Conservation (phyloP, 2,888 invertebrate genomes). For the Pyrrhosoma nymphula region DNA sequence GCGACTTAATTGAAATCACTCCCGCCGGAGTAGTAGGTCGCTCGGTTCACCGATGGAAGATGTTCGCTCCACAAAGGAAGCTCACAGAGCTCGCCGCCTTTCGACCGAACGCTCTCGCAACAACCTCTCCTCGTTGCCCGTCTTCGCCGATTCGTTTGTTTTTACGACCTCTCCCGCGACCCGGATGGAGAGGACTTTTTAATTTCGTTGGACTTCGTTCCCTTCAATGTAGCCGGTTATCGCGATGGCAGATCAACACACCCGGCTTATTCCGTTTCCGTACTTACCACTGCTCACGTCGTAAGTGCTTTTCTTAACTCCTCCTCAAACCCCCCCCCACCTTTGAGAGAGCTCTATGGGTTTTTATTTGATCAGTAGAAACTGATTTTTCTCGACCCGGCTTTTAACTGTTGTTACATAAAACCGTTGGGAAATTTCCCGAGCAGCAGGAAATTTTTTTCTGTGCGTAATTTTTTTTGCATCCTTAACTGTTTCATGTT, state of each 20-base stretch:
- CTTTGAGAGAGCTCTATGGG: background rate
- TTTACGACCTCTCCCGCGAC: slow-evolving; percentile 33
- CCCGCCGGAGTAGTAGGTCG: background rate
- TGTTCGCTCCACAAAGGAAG: background rate
- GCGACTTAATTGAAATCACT: slow-evolving; percentile 5
- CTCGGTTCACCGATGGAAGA: background rate
- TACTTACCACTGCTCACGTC: background rate
- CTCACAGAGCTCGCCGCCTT: background rate
- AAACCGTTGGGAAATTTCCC: background rate
- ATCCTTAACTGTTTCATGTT: background rate
- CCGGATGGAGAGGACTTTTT: slow-evolving; percentile 44
- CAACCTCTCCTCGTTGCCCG: background rate
- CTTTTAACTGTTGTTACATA: background rate
- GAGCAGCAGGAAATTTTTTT: background rate
- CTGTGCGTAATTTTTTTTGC: background rate
- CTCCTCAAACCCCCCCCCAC: background rate
- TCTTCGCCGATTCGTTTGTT: slow-evolving; percentile 24
- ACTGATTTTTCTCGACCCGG: background rate
- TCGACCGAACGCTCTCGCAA: background rate
- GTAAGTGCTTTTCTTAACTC: slow-evolving; percentile 6
- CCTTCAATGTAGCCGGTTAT: slow-evolving; percentile 39
- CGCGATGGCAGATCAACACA: slow-evolving; percentile 23
- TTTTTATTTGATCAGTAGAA: background rate
- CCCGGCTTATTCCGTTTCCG: background rate
- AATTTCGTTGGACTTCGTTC: background rate